Evolutionary conservation across 2,888 invertebrate species (phyloP).

Genomic region (Stenurella melanura): DNA sequence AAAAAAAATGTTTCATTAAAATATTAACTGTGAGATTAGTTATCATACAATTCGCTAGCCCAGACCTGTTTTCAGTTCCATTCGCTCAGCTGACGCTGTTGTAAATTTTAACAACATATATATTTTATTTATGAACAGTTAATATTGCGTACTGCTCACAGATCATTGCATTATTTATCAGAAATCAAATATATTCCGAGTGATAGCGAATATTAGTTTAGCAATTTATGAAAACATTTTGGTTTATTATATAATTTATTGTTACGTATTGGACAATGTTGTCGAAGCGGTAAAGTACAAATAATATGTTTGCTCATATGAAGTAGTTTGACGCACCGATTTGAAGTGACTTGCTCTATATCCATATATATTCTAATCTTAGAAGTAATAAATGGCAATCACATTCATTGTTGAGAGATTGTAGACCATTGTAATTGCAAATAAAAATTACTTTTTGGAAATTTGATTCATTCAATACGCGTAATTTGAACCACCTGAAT

Average conservation of each 20-base stretch:
- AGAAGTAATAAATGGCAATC: too few relatives aligned
- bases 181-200: neutral
- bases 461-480: too few relatives aligned
- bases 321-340: too few relatives aligned
- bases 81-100: neutral
- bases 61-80: neutral
- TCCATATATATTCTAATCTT: too few relatives aligned
- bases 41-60: neutral
- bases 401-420: too few relatives aligned
- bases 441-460: too few relatives aligned
- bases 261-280: neutral
- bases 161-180: neutral
- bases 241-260: neutral
- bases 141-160: too few relatives aligned
- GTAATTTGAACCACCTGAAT: too few relatives aligned
- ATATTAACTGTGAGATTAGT: too few relatives aligned
- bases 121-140: neutral
- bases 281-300: neutral
- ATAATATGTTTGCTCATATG: neutral
- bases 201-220: conserved; percentile 1
- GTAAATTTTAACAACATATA: neutral
- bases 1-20: too few relatives aligned
- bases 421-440: too few relatives aligned
- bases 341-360: too few relatives aligned
- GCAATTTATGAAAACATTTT: neutral